These are phyloP conservation scores for Eupithecia inturbata DNA, from an alignment of 2,888 invertebrate species.

Conservation along the genomic window DNA sequence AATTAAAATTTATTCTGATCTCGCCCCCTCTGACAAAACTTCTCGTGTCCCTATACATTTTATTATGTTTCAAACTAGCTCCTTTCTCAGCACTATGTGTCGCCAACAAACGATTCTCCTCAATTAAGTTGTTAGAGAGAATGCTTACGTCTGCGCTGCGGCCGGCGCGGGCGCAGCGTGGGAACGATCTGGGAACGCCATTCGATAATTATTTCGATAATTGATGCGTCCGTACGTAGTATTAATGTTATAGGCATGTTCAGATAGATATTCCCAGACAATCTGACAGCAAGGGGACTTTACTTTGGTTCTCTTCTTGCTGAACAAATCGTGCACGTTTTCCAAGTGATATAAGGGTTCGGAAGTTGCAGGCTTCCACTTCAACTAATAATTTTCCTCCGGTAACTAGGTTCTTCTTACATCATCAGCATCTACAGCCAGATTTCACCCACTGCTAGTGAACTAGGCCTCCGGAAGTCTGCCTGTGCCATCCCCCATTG, in stretches of 20 bases:
- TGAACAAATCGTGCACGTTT: neutral
- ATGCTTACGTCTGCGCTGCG: slow-evolving; percentile 7
- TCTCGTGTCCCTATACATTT: neutral
- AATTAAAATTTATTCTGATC: neutral
- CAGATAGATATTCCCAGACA: slow-evolving; percentile 9
- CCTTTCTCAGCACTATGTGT: slow-evolving; percentile 31
- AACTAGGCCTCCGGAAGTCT: neutral
- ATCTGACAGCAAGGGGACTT: neutral
- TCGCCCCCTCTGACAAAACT: neutral
- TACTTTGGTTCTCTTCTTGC: neutral
- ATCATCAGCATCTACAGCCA: neutral
- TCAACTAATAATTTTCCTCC: neutral
- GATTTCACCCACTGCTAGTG: neutral
- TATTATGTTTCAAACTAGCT: neutral
- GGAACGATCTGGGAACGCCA: slow-evolving; percentile 37
- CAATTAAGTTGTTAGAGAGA: slow-evolving; percentile 39
- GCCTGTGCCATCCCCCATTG: neutral
- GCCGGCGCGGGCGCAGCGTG: slow-evolving; percentile 32
- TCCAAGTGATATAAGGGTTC: neutral
- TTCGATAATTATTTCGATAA: slow-evolving; percentile 48
- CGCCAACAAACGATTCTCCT: slow-evolving; percentile 29
- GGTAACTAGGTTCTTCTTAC: neutral
- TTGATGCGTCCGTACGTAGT: slow-evolving; percentile 37
- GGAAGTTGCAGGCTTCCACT: neutral
- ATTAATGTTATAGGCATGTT: slow-evolving; percentile 30